Conservation (phyloP, 2,113 vertebrate species). For the Hydropotes inermis region DNA sequence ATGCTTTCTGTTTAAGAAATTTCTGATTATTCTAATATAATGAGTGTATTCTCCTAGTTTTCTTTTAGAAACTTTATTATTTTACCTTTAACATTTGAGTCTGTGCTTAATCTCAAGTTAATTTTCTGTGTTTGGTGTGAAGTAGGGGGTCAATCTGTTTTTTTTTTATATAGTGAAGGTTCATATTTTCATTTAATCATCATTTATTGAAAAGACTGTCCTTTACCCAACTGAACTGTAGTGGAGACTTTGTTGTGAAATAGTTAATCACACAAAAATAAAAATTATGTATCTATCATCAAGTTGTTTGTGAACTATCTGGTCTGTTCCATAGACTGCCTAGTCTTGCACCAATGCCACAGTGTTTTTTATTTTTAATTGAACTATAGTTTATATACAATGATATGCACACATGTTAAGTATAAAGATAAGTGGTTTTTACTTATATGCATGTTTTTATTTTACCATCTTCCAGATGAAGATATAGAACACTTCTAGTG, state of each 20-base stretch:
- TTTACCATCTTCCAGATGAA: background rate
- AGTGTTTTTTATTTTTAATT: background rate
- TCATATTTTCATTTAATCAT: background rate
- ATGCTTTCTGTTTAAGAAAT: background rate
- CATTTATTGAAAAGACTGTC: background rate
- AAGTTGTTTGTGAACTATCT: background rate
- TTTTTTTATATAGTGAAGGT: background rate
- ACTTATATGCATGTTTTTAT: background rate
- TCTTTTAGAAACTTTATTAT: background rate
- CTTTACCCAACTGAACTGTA: background rate
- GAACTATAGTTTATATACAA: background rate
- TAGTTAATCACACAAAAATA: background rate
- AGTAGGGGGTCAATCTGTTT: background rate
- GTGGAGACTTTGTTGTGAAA: background rate
- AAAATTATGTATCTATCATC: background rate
- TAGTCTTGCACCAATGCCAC: background rate
- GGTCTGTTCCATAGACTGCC: background rate
- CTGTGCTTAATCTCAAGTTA: background rate
- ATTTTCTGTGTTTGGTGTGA: background rate
- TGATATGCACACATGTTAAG: background rate
- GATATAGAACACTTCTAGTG: background rate
- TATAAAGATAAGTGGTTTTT: background rate
- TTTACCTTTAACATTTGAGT: background rate
- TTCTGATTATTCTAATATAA: background rate
- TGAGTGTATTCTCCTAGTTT: background rate